Conservation (phyloP, 2,888 invertebrate genomes). For the Pharmacophagus antenor region DNA sequence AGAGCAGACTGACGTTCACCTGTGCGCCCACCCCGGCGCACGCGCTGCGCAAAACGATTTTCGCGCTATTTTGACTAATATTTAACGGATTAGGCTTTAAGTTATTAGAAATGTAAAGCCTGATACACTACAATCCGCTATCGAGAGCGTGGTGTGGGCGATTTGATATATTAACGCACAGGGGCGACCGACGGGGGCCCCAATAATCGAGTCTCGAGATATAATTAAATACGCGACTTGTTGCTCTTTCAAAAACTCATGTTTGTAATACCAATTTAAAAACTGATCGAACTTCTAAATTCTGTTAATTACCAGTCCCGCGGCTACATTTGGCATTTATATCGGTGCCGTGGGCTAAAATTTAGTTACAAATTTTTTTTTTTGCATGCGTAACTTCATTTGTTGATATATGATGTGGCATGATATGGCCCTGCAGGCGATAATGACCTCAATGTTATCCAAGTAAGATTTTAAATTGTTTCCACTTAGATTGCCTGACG, state of each 20-base stretch:
- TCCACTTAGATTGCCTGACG: not conserved
- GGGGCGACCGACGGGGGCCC: slow-evolving; percentile 52
- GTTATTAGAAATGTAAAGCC: slow-evolving; percentile 53
- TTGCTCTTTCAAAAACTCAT: slow-evolving; percentile 21
- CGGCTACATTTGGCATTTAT: slow-evolving; percentile 33
- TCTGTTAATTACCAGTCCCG: slow-evolving; percentile 31
- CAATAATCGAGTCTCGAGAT: slow-evolving; percentile 55
- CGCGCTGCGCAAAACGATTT: slow-evolving; percentile 74
- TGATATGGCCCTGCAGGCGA: slow-evolving; percentile 4
- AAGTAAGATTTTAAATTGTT: slow-evolving; percentile 13
- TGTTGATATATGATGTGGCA: slow-evolving; percentile 15
- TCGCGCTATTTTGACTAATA: slow-evolving; percentile 81
- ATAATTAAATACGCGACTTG: slow-evolving; percentile 40
- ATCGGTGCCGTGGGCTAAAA: slow-evolving; percentile 28
- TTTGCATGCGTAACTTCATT: slow-evolving; percentile 21
- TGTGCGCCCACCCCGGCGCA: slow-evolving; percentile 64
- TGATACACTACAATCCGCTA: slow-evolving; percentile 54
- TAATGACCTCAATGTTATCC: slow-evolving; percentile 9
- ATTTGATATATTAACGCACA: slow-evolving; percentile 58
- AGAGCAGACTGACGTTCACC: slow-evolving; percentile 74
- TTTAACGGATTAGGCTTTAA: slow-evolving; percentile 76
- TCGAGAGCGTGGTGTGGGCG: slow-evolving; percentile 59
- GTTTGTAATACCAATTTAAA: slow-evolving; percentile 32
- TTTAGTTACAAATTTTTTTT: slow-evolving; percentile 22
- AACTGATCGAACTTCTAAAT: slow-evolving; percentile 32